A percentile compares a stretch with the other conserved stretches of the same genome.
These are phyloP conservation scores for Drosophila bocqueti DNA, from an alignment of 1,140 invertebrate species.

Conservation along the genomic window DNA sequence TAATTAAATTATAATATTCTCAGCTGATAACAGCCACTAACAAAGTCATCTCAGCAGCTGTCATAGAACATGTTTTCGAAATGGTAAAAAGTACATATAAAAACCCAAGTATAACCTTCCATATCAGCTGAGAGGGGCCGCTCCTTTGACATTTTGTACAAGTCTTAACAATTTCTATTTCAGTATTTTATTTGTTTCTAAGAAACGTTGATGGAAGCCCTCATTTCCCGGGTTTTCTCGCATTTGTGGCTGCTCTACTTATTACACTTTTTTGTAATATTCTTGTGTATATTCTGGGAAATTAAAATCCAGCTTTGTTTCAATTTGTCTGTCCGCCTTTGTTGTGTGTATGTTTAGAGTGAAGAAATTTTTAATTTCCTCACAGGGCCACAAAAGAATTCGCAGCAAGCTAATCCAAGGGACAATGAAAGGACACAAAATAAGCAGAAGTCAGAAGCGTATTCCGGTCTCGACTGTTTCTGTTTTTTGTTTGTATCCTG, in stretches of 20 bases:
- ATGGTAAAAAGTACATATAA: slow-evolving; percentile 1
- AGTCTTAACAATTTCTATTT: slow-evolving; percentile 1
- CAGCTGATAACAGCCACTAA: not conserved
- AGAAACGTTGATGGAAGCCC: slow-evolving; percentile 16
- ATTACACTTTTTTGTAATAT: slow-evolving; percentile 29
- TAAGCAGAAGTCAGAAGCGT: slow-evolving; percentile 16
- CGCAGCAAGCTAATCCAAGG: slow-evolving; percentile 55
- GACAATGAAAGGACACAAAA: slow-evolving; percentile 23
- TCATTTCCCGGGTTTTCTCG: not conserved
- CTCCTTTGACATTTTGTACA: slow-evolving; percentile 37
- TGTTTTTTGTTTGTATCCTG: slow-evolving; percentile 29
- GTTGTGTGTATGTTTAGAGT: slow-evolving; percentile 45
- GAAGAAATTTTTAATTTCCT: slow-evolving; percentile 69
- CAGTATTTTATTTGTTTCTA: not conserved
- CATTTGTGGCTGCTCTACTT: slow-evolving; percentile 25
- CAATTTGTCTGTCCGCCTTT: slow-evolving; percentile 49
- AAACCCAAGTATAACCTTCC: not conserved
- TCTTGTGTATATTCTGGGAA: slow-evolving; percentile 48
- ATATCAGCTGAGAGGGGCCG: slow-evolving; percentile 17
- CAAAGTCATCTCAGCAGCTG: not conserved
- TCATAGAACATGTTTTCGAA: slow-evolving; percentile 2
- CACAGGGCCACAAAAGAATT: slow-evolving; percentile 39
- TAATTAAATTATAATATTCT: slow-evolving; percentile 3
- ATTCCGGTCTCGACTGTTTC: slow-evolving; percentile 24
- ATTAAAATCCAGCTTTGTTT: slow-evolving; percentile 77